Percentiles rank a stretch among this genome's conserved stretches.
Conservation (phyloP, 2,113 vertebrate genomes). For the Eublepharis macularius region DNA sequence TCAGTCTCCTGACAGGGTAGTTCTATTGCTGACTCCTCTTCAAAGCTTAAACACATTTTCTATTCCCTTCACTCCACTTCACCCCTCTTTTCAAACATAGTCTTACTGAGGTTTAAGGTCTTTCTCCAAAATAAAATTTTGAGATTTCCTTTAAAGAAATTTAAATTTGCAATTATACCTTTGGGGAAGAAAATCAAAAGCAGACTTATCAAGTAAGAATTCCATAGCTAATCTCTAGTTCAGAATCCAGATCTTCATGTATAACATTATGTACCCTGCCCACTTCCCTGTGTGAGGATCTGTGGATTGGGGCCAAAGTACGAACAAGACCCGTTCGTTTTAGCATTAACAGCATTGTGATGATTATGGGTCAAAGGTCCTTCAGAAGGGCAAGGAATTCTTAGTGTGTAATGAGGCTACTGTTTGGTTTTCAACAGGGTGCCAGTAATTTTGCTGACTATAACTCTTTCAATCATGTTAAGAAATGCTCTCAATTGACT, state of each 20-base stretch:
- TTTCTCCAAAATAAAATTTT: neutral
- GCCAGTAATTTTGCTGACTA: slow-evolving; percentile 1
- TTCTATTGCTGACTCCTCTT: neutral
- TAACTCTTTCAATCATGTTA: neutral
- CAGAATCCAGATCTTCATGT: neutral
- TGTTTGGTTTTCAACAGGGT: neutral
- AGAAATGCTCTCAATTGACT: neutral
- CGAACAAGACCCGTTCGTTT: neutral
- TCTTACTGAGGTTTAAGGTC: neutral
- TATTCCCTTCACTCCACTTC: too few relatives aligned
- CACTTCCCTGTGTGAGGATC: neutral
- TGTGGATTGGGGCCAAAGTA: neutral
- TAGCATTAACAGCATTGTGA: neutral
- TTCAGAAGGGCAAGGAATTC: slow-evolving; percentile 3
- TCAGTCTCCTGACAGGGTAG: neutral
- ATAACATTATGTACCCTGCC: neutral
- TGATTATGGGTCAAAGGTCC: neutral
- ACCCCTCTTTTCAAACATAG: neutral
- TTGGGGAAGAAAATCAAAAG: neutral
- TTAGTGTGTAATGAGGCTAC: slow-evolving; percentile 13
- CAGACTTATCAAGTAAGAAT: neutral
- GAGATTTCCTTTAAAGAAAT: neutral
- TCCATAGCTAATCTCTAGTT: neutral
- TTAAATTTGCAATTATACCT: neutral
- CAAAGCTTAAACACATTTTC: neutral